Evolutionary conservation across 35 echinoderm and acorn worm genomes (phyloP), one percentile per base, ranked within the genome.

Genomic region (Nesometra sesokonis): DNA sequence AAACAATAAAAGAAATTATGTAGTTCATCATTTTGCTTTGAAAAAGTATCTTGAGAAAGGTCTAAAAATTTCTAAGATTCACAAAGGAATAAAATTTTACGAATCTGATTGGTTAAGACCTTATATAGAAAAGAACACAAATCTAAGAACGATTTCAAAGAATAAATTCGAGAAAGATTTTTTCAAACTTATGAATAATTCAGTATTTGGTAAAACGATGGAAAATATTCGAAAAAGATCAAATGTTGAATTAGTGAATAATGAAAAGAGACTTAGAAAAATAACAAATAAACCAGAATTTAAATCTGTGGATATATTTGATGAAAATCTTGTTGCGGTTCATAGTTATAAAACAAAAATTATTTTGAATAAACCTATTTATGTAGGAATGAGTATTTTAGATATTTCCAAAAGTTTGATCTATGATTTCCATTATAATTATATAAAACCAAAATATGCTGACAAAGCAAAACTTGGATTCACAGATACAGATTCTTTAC

Each of bases 171-270:
- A 87, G 31, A 78, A 87, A 76, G 76, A 79, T 19, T 40, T 87
- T 33, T 79, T 38, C 77, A 87, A 36, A 35, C 86, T 87, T 0
- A 87, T 87, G 86, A 87, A 87, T 40, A 79, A 79, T 17, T 35
- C 86, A 5, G 86, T 87, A 5, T 87, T 79, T 46, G 78, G 86
- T 0, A 87, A 87, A 31, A 35, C 76, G 9, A 80, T 78, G 76
- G 86, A 78, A 34, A 87, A 87, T 33, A 11, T 80, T 31, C 34
- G 86, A 0, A 87, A 80, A 5, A 23, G 77, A 3, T 21, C 67
- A 76, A 29, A 76, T 43, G 30, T 86, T 17, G 13, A 86, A 7
- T 35, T 86, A 5, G 29, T 67, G 35, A 11, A 29, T 21, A 35
- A 32, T n/a, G 7, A 29, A 34, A 27, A 76, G 0, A 31, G 34